Percentiles rank a stretch among this genome's conserved stretches.
Conservation (phyloP, 2,113 vertebrate genomes). For the Alaudala cheleensis region DNA sequence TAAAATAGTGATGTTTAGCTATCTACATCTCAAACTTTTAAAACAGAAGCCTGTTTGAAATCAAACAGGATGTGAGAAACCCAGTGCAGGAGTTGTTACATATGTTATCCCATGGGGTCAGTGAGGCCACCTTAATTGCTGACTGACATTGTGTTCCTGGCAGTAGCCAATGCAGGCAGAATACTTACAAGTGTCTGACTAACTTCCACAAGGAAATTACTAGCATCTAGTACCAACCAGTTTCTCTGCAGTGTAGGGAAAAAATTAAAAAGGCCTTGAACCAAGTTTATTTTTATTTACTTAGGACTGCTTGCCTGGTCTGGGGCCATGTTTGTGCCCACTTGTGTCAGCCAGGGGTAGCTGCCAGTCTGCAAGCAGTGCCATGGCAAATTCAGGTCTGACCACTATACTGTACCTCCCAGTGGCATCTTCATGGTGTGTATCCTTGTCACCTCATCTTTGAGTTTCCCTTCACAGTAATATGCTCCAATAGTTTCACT, state of each 20-base stretch:
- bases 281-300: background rate
- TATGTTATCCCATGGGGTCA: background rate
- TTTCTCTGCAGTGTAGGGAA: background rate
- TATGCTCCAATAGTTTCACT: constrained; percentile 83
- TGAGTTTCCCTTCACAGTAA: constrained; percentile 81
- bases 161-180: background rate
- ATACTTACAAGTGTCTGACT: background rate
- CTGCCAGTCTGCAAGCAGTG: background rate
- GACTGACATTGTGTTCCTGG: background rate
- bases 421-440: constrained; percentile 86
- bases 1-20: accelerated
- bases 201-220: background rate
- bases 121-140: background rate
- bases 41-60: background rate
- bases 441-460: constrained; percentile 75
- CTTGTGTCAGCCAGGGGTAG: background rate
- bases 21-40: background rate
- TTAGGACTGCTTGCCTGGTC: background rate
- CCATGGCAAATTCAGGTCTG: background rate
- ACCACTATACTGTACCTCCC: constrained; percentile 73
- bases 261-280: background rate
- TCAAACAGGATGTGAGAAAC: background rate
- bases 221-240: background rate
- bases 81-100: background rate
- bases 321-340: background rate